A percentile compares a stretch with the other conserved stretches of the same genome.
Evolutionary conservation across 2,797 vertebrate genomes (phyloP).

Genomic region (Eremophila alpestris): DNA sequence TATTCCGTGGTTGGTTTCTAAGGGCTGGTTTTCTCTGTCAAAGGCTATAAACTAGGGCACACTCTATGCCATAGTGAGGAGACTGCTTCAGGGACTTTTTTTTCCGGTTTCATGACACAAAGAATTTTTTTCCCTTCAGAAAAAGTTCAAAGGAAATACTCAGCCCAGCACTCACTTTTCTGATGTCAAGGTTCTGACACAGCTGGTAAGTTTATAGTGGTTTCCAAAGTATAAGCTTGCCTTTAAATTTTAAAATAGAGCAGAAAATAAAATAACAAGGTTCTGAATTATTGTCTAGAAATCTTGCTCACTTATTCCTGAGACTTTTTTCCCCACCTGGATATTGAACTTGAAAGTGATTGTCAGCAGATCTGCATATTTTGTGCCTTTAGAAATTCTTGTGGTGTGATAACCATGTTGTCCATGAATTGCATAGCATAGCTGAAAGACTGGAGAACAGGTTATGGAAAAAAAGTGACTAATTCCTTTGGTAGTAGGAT

Average conservation of each 20-base stretch:
- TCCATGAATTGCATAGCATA: neutral
- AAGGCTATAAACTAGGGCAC: neutral
- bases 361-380: neutral
- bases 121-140: conserved; percentile 72
- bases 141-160: conserved; percentile 77
- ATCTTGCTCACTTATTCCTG: neutral
- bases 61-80: neutral
- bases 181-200: conserved; percentile 81
- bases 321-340: accelerated
- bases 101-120: neutral
- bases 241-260: neutral
- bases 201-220: conserved; percentile 79
- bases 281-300: neutral
- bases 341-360: neutral
- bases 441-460: neutral
- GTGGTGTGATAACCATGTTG: neutral
- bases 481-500: neutral
- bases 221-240: neutral
- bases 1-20: neutral
- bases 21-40: neutral
- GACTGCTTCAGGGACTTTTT: neutral
- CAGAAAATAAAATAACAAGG: neutral
- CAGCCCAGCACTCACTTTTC: conserved; percentile 69
- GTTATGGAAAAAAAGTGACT: neutral
- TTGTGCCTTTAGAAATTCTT: neutral